Evolutionary conservation across 2,888 invertebrate species (phyloP).

Genomic region (Thalpophila matura): DNA sequence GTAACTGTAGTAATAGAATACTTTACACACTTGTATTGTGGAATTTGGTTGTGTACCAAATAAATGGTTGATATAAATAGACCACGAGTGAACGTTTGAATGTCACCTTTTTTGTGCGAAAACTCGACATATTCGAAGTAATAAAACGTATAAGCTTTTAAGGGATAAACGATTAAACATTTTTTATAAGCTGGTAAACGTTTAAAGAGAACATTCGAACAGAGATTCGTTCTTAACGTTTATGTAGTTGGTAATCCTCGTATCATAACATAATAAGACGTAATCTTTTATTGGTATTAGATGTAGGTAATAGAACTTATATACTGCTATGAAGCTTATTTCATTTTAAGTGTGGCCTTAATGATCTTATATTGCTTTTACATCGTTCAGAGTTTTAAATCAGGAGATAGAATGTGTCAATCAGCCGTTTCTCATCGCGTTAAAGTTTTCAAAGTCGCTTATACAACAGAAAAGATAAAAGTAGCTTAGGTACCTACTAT

Average conservation of each 20-base stretch:
- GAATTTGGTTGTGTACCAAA: conserved; percentile 66
- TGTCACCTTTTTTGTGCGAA: conserved; percentile 57
- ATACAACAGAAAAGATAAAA: too few relatives aligned
- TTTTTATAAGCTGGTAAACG: conserved; percentile 46
- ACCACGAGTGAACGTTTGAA: conserved; percentile 61
- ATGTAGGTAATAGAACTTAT: conserved; percentile 17
- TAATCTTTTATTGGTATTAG: conserved; percentile 31
- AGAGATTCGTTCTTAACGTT: conserved; percentile 29
- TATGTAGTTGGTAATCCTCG: conserved; percentile 38
- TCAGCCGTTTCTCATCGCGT: not conserved
- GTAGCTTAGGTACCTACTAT: not conserved
- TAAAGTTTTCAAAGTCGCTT: not conserved
- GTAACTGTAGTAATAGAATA: conserved; percentile 81
- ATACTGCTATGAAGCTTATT: conserved; percentile 12
- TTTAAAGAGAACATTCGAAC: conserved; percentile 14
- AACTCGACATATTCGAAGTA: conserved; percentile 44
- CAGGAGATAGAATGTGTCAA: not conserved
- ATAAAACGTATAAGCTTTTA: conserved; percentile 51
- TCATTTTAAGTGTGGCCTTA: conserved; percentile 8
- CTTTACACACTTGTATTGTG: conserved; percentile 69
- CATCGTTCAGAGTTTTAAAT: not conserved
- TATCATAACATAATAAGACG: conserved; percentile 25
- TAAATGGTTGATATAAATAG: conserved; percentile 70
- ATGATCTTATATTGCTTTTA: conserved; percentile 1
- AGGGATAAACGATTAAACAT: conserved; percentile 40